These are phyloP conservation scores for Pelochelys cantorii DNA, from an alignment of 2,797 vertebrate species.

Conservation along the genomic window DNA sequence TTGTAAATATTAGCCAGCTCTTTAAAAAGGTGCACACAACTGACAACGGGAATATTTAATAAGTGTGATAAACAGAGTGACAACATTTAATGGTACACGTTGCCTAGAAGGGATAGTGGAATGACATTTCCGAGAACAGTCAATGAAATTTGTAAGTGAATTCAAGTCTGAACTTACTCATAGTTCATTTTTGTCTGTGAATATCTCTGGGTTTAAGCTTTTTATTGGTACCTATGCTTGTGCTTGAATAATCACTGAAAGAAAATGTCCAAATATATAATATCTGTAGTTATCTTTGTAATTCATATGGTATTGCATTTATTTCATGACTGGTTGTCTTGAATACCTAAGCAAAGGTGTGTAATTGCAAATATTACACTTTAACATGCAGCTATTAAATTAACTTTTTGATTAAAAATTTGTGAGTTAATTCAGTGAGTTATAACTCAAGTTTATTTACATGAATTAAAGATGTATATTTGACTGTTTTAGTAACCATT, in stretches of 20 bases:
- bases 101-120: not conserved
- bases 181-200: not conserved
- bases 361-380: not conserved
- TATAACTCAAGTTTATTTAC: not conserved
- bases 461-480: not conserved
- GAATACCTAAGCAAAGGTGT: not conserved
- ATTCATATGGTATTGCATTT: rapidly evolving
- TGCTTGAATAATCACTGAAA: rapidly evolving
- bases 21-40: not conserved
- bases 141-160: not conserved
- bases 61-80: not conserved
- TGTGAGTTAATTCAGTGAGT: not conserved
- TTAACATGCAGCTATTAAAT: not conserved
- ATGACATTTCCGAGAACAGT: not conserved
- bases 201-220: not conserved
- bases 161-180: not conserved
- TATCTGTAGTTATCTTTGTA: not conserved
- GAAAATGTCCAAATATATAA: rapidly evolving
- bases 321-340: not conserved
- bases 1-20: not conserved
- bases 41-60: not conserved
- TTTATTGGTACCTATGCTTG: not conserved
- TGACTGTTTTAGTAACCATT: not conserved
- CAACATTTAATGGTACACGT: not conserved
- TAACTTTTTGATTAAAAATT: not conserved